Evolutionary conservation across 2,113 vertebrate genomes (phyloP).

Genomic region (Pollimyrus isidori): DNA sequence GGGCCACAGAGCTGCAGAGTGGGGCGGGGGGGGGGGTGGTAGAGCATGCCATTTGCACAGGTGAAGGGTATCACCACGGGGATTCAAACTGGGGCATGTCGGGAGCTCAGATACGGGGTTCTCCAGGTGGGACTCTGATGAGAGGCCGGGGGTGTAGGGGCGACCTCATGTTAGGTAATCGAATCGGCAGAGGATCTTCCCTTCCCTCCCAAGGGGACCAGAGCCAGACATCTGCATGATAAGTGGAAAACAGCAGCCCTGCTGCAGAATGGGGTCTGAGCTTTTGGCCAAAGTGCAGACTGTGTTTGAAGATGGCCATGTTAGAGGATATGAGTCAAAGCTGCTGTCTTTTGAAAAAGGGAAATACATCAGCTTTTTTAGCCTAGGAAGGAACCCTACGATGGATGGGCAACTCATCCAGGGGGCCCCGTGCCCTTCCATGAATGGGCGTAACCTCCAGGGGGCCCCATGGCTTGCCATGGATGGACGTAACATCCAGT

Average conservation of each 20-base stretch:
- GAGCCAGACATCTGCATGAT: background rate
- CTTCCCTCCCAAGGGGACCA: background rate
- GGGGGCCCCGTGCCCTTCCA: background rate
- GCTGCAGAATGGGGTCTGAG: background rate
- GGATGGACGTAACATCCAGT: background rate
- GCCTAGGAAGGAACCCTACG: background rate
- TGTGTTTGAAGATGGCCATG: background rate
- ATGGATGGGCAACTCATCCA: background rate
- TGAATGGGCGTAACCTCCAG: background rate
- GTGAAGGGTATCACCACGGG: conserved; percentile 8
- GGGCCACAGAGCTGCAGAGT: background rate
- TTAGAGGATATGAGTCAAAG: background rate
- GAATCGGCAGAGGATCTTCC: background rate
- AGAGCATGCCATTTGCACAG: background rate
- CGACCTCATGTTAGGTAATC: background rate
- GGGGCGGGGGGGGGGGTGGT: background rate
- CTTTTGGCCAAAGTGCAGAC: background rate
- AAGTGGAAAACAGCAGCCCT: background rate
- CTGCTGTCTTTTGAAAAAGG: background rate
- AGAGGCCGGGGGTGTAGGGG: background rate
- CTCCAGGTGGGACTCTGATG: background rate
- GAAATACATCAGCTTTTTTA: background rate
- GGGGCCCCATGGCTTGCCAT: background rate
- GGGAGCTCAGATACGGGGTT: background rate
- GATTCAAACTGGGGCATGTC: background rate